Conservation (phyloP, 2,797 vertebrate species). For the Gobionotothen gibberifrons region DNA sequence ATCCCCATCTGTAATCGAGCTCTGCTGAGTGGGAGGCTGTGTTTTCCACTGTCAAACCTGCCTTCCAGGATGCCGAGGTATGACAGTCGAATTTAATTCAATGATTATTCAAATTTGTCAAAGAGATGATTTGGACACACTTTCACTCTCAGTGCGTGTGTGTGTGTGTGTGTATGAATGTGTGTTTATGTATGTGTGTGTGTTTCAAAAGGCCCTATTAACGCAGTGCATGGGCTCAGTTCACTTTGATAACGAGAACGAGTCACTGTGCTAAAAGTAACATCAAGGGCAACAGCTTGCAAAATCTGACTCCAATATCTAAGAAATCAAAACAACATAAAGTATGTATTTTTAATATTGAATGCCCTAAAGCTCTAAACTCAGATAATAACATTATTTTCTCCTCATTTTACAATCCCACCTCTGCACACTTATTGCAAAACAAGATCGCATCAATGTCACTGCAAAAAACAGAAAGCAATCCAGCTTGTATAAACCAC, state of each 20-base stretch:
- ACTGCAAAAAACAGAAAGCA: slow-evolving; percentile 41
- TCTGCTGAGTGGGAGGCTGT: slow-evolving; percentile 67
- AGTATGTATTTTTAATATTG: neutral
- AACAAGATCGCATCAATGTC: slow-evolving; percentile 46
- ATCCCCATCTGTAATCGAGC: slow-evolving; percentile 66
- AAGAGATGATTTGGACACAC: slow-evolving; percentile 66
- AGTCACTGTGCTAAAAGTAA: slow-evolving; percentile 45
- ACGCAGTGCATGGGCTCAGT: slow-evolving; percentile 55
- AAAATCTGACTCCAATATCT: slow-evolving; percentile 7
- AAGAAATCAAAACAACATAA: slow-evolving; percentile 13
- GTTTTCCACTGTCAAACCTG: slow-evolving; percentile 72
- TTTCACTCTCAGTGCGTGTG: slow-evolving; percentile 47
- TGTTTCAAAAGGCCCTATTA: slow-evolving; percentile 40
- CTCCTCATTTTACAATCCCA: slow-evolving; percentile 6
- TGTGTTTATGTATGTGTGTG: slow-evolving; percentile 19
- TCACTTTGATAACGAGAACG: slow-evolving; percentile 51
- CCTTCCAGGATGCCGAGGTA: slow-evolving; percentile 66
- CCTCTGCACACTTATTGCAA: slow-evolving; percentile 19
- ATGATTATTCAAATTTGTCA: slow-evolving; percentile 76
- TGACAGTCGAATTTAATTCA: slow-evolving; percentile 76
- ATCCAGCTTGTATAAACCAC: slow-evolving; percentile 42
- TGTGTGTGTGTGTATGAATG: slow-evolving; percentile 34
- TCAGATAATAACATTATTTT: neutral
- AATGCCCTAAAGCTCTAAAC: neutral
- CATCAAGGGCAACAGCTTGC: slow-evolving; percentile 8